Evolutionary conservation across 2,888 invertebrate genomes (phyloP), one percentile per base, ranked within the genome.

Genomic region (Eremobia ochroleuca): DNA sequence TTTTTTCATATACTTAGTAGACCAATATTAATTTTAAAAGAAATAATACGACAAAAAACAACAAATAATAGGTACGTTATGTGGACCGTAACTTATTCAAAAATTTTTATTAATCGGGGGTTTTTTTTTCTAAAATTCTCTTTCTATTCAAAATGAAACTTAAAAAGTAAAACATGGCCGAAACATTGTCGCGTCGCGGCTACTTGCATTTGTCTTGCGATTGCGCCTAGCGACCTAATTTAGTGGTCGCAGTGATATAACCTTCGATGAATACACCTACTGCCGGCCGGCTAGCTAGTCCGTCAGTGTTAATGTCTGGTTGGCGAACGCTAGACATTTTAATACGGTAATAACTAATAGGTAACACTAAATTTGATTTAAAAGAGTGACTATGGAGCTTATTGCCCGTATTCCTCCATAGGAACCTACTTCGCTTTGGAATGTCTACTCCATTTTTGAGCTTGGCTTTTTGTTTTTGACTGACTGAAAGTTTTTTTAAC

Each of bases 171-270:
- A 81, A 46, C 1, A 28, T 81, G 58, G 31, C 58, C 49, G 15
- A 82, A 65, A 69, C 49, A 55, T 34, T 40, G n/a, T 64, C 58
- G n/a, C 61, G 61, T 59, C 62, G 46, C 34, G 49, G 46, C 62
- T 68, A 55, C 49, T 83, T 83, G n/a, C 64, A 68, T 64, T 79
- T 34, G 61, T 25, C 25, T 61, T 76, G 62, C 49, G 52, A n/a
- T 76, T 58, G 62, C 62, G 34, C 72, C 49, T 76, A 34, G 79
- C 77, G 73, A 83, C 84, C 81, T 67, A 69, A 83, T 81, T 79
- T 73, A 40, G 34, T 66, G 31, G 46, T 66, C 55, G 25, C 73
- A 65, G 68, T 79, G 84, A 81, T 79, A 83, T 81, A 79, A 83
- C 81, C 84, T 81, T 83, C 68, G 68, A 49, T 65, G 28, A 49